Evolutionary conservation across 2,888 invertebrate species (phyloP), one percentile per base, ranked within the genome.

Genomic region (Gordius sp.): DNA sequence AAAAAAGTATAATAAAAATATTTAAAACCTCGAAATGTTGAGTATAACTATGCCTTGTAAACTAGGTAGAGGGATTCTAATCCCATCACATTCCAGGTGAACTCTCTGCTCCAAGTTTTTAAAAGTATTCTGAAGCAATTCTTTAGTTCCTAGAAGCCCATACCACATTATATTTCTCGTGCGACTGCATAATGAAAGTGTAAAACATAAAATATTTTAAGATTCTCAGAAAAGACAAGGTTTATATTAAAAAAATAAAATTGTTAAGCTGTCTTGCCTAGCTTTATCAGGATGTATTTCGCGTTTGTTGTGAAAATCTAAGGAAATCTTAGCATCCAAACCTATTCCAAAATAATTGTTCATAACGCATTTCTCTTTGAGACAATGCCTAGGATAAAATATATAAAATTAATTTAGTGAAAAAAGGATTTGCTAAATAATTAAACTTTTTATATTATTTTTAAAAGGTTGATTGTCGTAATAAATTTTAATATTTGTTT

Each of bases 331-430:
- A 0, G 91, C 91, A 71, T 93, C 91, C 60, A 93, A 82, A 1
- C 91, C 91, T 65, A 93, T 91, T 0, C 91, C 91, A 67, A 91
- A 91, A 68, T 93, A 93, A 68, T 93, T 93, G 71, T 91, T 93
- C 91, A 93, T 91, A 1, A 89, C 87, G 65, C 85, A 85, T 62
- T 81, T 79, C 70, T 93, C 91, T 64, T 81, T 81, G 68, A 72
- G n/a, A n/a, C n/a, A n/a, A n/a, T n/a, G n/a, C n/a, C n/a, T n/a
- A n/a, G n/a, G n/a, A n/a, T n/a, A n/a, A n/a, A n/a, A n/a, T n/a
- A n/a, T n/a, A n/a, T n/a, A n/a, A n/a, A n/a, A n/a, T n/a, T n/a
- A n/a, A n/a, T n/a, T n/a, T n/a, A n/a, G n/a, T n/a, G n/a, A n/a
- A n/a, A n/a, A n/a, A n/a, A n/a, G n/a, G n/a, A n/a, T n/a, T n/a